Evolutionary conservation across 2,888 invertebrate genomes (phyloP).

Genomic region (Lottia gigantea): DNA sequence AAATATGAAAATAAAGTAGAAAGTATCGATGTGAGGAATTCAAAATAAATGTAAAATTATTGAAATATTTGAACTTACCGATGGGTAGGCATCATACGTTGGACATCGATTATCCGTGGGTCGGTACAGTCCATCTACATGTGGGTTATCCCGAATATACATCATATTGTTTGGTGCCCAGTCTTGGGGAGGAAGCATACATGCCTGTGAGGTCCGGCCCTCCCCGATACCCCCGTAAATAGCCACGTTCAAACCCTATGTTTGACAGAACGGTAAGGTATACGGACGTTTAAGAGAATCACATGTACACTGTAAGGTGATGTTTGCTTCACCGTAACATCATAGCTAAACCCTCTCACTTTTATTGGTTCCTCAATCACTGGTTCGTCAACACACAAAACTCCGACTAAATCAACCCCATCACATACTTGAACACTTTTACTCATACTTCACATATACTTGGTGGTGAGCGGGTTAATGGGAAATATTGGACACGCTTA

Average conservation of each 20-base stretch:
- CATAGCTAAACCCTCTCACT: slow-evolving; percentile 1
- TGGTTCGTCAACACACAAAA: slow-evolving; percentile 18
- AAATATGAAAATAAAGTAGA: too few relatives aligned
- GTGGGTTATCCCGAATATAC: slow-evolving; percentile 14
- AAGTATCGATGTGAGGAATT: too few relatives aligned
- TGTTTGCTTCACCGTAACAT: slow-evolving; percentile 3
- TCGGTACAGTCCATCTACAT: slow-evolving; percentile 3
- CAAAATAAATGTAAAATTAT: too few relatives aligned
- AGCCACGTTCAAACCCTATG: slow-evolving; percentile 13
- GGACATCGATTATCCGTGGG: slow-evolving; percentile 10
- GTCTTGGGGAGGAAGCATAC: slow-evolving; percentile 15
- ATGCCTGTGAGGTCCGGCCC: slow-evolving; percentile 9
- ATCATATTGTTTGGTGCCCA: slow-evolving; percentile 7
- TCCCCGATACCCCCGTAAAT: slow-evolving; percentile 9
- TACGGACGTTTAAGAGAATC: background rate
- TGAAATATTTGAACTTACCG: slow-evolving; percentile 12
- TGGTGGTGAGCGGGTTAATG: too few relatives aligned
- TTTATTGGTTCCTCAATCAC: slow-evolving; percentile 10
- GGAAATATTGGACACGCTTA: too few relatives aligned
- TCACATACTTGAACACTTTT: slow-evolving; percentile 8
- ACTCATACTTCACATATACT: background rate
- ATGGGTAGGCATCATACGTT: slow-evolving; percentile 5
- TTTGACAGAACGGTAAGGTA: background rate
- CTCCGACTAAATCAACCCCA: background rate
- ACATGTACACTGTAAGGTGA: slow-evolving; percentile 7